Evolutionary conservation across 2,888 invertebrate genomes (phyloP).

Genomic region (Monochamus alternatus): DNA sequence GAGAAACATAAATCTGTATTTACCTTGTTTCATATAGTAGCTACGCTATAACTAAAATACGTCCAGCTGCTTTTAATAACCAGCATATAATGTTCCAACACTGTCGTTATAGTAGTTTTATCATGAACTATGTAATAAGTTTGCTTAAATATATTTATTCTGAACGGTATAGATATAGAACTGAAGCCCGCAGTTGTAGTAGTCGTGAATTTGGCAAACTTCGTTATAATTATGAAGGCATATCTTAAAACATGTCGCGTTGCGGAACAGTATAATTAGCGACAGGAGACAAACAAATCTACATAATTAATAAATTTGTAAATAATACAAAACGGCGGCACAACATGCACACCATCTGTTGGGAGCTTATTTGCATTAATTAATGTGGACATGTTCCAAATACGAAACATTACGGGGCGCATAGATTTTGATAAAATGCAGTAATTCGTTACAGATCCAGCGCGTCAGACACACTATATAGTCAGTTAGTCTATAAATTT

Average conservation of each 20-base stretch:
- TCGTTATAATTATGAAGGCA: conserved; percentile 6
- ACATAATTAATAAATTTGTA: conserved; percentile 34
- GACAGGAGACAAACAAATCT: conserved; percentile 29
- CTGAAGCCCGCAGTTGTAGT: neutral
- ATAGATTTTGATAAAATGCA: conserved; percentile 22
- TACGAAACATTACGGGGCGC: conserved; percentile 7
- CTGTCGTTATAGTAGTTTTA: neutral
- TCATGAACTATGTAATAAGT: neutral
- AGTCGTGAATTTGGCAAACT: conserved; percentile 8
- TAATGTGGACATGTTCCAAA: conserved; percentile 23
- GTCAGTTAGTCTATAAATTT: no score
- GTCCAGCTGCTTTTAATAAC: neutral
- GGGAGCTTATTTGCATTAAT: conserved; percentile 27
- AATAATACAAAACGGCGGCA: conserved; percentile 24
- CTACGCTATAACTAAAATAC: no score
- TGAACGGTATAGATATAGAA: neutral
- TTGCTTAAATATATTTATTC: neutral
- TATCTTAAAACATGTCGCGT: conserved; percentile 5
- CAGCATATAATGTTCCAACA: neutral
- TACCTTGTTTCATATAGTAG: no score
- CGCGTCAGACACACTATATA: no score
- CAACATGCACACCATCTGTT: conserved; percentile 22
- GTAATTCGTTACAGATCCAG: neutral
- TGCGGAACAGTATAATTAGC: conserved; percentile 21
- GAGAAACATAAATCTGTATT: no score